Evolutionary conservation across 2,888 invertebrate genomes (phyloP).

Genomic region (Lepetodrilus schrolli): DNA sequence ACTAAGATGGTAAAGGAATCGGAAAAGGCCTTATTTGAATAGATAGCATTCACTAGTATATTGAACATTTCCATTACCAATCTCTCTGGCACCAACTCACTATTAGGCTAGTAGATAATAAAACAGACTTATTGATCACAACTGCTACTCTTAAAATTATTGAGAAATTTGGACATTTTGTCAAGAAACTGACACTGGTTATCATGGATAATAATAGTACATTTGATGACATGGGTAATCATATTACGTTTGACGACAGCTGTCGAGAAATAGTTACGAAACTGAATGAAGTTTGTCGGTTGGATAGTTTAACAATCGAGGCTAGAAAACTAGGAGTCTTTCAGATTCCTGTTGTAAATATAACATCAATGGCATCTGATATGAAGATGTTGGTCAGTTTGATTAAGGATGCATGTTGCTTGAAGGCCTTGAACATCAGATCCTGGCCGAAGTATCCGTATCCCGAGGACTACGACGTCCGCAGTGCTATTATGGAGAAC

Average conservation of each 20-base stretch:
- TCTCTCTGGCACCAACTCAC: too few relatives aligned
- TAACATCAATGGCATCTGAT: constrained; percentile 43
- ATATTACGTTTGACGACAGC: too few relatives aligned
- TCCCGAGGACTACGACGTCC: constrained; percentile 51
- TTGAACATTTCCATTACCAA: too few relatives aligned
- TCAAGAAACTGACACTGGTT: constrained; percentile 59
- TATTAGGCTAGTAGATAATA: too few relatives aligned
- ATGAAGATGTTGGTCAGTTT: constrained; percentile 50
- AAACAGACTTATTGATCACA: too few relatives aligned
- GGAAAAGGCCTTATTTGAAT: too few relatives aligned
- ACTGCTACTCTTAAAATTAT: too few relatives aligned
- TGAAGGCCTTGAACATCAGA: constrained; percentile 53
- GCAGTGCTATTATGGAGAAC: constrained; percentile 55
- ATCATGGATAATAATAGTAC: constrained; percentile 50
- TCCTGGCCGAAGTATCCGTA: constrained; percentile 64
- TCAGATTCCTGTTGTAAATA: constrained; percentile 41
- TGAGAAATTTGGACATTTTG: constrained; percentile 58
- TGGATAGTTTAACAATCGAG: constrained; percentile 60
- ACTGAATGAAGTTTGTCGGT: constrained; percentile 54
- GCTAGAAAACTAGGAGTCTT: constrained; percentile 54
- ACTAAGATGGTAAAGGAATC: too few relatives aligned
- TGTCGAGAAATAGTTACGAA: constrained; percentile 47
- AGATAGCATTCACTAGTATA: too few relatives aligned
- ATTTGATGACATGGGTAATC: too few relatives aligned
- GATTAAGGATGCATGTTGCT: constrained; percentile 53